A percentile compares a stretch with the other conserved stretches of the same genome.
Conservation (phyloP, 2,113 vertebrate genomes). For the Peromyscus californicus region DNA sequence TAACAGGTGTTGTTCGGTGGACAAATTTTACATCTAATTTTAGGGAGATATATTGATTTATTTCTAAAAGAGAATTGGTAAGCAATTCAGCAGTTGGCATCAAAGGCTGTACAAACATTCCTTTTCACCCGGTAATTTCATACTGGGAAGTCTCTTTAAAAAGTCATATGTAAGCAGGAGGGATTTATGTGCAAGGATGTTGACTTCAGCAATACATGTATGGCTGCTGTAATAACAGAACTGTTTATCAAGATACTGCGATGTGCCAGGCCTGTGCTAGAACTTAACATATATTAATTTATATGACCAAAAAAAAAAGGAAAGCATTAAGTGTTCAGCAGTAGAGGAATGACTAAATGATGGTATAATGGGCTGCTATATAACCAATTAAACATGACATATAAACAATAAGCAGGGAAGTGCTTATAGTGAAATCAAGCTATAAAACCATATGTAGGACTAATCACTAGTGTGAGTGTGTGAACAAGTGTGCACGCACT, state of each 20-base stretch:
- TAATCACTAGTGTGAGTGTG: background rate
- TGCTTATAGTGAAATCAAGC: constrained; percentile 50
- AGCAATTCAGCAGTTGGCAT: background rate
- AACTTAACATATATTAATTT: constrained; percentile 65
- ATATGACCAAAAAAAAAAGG: constrained; percentile 18
- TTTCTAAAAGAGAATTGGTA: constrained; percentile 5
- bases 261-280: constrained; percentile 5
- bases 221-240: constrained; percentile 17
- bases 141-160: constrained; percentile 35
- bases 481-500: background rate
- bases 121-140: constrained; percentile 21
- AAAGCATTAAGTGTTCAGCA: constrained; percentile 51
- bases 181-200: constrained; percentile 41
- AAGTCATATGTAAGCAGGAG: constrained; percentile 53
- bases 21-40: background rate
- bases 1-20: background rate
- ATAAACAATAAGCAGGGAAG: constrained; percentile 42
- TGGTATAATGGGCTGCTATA: constrained; percentile 10
- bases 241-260: constrained; percentile 53
- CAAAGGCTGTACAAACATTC: background rate
- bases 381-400: constrained; percentile 57
- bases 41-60: background rate
- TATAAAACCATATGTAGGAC: background rate
- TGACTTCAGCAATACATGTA: constrained; percentile 46
- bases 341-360: constrained; percentile 44